These are phyloP conservation scores for Diloba caeruleocephala DNA, from an alignment of 2,888 invertebrate genomes.

Conservation along the genomic window DNA sequence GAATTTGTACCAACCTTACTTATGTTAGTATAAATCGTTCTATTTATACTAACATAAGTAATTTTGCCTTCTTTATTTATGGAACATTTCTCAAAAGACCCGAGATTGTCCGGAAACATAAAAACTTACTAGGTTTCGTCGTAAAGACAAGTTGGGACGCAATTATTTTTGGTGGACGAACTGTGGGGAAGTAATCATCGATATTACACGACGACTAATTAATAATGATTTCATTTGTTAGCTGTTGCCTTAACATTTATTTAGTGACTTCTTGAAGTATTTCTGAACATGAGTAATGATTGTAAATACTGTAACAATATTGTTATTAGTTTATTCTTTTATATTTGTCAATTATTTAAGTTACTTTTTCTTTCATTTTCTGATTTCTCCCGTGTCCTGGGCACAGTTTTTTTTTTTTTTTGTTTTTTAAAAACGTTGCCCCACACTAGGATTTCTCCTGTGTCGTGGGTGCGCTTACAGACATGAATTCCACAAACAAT, in stretches of 20 bases:
- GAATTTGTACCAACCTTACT: no score
- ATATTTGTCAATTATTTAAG: no score
- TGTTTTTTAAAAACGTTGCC: no score
- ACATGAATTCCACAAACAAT: no score
- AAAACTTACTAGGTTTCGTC: slow-evolving; percentile 35
- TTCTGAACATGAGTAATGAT: neutral
- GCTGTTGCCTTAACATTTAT: neutral
- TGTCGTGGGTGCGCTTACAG: no score
- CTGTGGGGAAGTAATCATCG: slow-evolving; percentile 27
- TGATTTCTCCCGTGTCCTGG: no score
- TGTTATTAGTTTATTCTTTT: no score
- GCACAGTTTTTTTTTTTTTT: no score
- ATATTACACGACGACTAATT: slow-evolving; percentile 19
- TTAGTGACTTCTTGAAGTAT: neutral
- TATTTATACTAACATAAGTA: neutral
- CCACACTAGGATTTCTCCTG: no score
- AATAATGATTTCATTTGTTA: slow-evolving; percentile 18
- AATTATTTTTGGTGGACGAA: slow-evolving; percentile 48
- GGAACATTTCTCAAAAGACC: slow-evolving; percentile 5
- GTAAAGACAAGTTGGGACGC: slow-evolving; percentile 32
- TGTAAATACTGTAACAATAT: no score
- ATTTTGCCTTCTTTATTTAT: neutral
- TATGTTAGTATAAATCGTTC: neutral
- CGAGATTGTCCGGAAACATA: slow-evolving; percentile 36
- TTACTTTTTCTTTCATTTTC: no score